A percentile compares a stretch with the other conserved stretches of the same genome.
Evolutionary conservation across 1,140 invertebrate genomes (phyloP).

Genomic region (Rhyzopertha dominica): DNA sequence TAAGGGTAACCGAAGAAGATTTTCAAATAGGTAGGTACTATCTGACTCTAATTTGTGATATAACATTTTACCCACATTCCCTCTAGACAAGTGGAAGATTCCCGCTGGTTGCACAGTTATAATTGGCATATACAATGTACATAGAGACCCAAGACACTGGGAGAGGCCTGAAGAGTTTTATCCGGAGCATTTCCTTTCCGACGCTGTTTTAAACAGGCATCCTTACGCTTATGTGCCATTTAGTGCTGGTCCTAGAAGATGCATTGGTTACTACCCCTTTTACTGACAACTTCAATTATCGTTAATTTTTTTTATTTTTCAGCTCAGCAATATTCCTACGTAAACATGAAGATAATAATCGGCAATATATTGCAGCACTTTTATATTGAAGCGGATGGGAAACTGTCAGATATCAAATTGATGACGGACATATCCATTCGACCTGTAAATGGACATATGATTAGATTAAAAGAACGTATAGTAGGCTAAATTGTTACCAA

Average conservation of each 20-base stretch:
- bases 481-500: no score
- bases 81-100: slow-evolving; percentile 21
- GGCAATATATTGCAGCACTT: slow-evolving; percentile 22
- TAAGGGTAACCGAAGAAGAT: slow-evolving; percentile 6
- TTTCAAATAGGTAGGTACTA: slow-evolving; percentile 32
- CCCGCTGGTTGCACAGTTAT: slow-evolving; percentile 18
- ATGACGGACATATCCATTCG: slow-evolving; percentile 27
- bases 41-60: neutral
- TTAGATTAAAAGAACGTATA: slow-evolving; percentile 28
- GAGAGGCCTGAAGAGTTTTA: slow-evolving; percentile 48
- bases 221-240: slow-evolving; percentile 59
- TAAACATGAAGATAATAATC: slow-evolving; percentile 24
- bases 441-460: slow-evolving; percentile 20
- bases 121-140: slow-evolving; percentile 17
- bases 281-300: no score
- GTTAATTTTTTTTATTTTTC: slow-evolving; percentile 14
- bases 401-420: slow-evolving; percentile 21
- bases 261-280: slow-evolving; percentile 51
- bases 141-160: slow-evolving; percentile 20
- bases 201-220: slow-evolving; percentile 48
- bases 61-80: neutral
- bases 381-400: slow-evolving; percentile 20
- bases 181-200: slow-evolving; percentile 65
- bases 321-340: slow-evolving; percentile 25
- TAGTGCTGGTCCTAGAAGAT: slow-evolving; percentile 59